Evolutionary conservation across 2,113 vertebrate species (phyloP).

Genomic region (Ictalurus punctatus): DNA sequence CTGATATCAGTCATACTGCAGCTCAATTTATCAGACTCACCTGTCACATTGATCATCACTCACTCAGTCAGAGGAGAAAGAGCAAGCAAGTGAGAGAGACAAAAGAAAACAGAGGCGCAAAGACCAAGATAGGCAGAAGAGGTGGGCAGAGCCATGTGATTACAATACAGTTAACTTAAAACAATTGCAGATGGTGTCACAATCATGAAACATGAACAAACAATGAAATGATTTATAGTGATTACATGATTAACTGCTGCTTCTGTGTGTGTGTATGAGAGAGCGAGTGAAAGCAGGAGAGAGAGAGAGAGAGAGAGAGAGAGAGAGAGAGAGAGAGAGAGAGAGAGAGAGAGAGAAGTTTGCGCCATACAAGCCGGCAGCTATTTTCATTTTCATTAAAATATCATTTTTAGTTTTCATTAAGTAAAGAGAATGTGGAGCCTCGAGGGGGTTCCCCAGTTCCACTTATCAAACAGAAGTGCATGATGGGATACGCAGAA

Average conservation of each 20-base stretch:
- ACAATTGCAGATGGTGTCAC: background rate
- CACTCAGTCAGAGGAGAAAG: constrained; percentile 19
- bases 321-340: background rate
- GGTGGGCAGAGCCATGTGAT: background rate
- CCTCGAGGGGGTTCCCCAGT: constrained; percentile 6
- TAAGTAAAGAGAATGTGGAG: constrained; percentile 27
- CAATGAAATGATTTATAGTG: constrained; percentile 14
- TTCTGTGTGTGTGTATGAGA: background rate
- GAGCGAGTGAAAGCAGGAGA: background rate
- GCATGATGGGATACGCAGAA: constrained; percentile 8
- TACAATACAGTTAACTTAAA: background rate
- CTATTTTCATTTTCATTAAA: constrained; percentile 37
- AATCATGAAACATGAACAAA: background rate
- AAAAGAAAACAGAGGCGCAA: background rate
- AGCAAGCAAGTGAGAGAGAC: background rate
- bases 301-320: background rate
- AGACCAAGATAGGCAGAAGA: background rate
- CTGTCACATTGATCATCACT: constrained; percentile 25
- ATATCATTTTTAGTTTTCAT: constrained; percentile 33
- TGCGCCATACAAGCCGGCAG: background rate
- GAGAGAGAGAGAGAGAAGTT: background rate
- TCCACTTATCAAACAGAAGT: constrained; percentile 27
- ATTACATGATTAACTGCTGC: background rate
- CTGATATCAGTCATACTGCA: constrained; percentile 4
- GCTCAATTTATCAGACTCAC: constrained; percentile 18